Percentiles rank a stretch among this genome's conserved stretches.
phyloP scores from a whole-genome alignment of 1,140 invertebrate species.

The Ceratina calcarata region DNA sequence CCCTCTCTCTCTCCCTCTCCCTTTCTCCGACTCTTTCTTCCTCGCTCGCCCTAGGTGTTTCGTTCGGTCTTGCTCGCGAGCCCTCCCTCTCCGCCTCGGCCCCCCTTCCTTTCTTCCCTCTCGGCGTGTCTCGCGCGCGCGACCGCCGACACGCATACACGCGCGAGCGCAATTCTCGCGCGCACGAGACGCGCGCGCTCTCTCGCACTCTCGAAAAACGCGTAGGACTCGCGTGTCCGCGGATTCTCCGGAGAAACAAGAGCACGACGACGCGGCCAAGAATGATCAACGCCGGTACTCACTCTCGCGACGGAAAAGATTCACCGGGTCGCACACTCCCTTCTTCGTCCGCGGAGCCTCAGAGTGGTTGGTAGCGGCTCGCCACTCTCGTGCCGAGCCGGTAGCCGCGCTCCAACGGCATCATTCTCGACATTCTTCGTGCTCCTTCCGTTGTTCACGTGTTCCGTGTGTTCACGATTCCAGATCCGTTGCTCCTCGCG shows the following conservation, averaged over 20 bases:
- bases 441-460: not conserved
- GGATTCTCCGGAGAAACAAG: slow-evolving; percentile 4
- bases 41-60: not conserved
- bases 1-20: not conserved
- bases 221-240: slow-evolving; percentile 1
- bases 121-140: slow-evolving; percentile 34
- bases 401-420: slow-evolving; percentile 31
- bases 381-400: slow-evolving; percentile 44
- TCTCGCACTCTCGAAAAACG: not conserved
- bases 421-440: slow-evolving; percentile 30
- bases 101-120: slow-evolving; percentile 36
- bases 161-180: not conserved
- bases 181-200: not conserved
- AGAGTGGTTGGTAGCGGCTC: slow-evolving; percentile 43
- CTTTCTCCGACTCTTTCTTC: not conserved
- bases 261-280: not conserved
- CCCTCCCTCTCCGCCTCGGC: not conserved
- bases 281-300: slow-evolving; percentile 36
- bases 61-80: not conserved
- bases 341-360: slow-evolving; percentile 34
- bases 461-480: no score
- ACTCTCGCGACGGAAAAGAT: slow-evolving; percentile 51
- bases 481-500: no score
- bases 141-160: slow-evolving; percentile 17
- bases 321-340: slow-evolving; percentile 35